These are phyloP conservation scores for Sussaba pulchella DNA, from an alignment of 2,888 invertebrate genomes.

Conservation along the genomic window DNA sequence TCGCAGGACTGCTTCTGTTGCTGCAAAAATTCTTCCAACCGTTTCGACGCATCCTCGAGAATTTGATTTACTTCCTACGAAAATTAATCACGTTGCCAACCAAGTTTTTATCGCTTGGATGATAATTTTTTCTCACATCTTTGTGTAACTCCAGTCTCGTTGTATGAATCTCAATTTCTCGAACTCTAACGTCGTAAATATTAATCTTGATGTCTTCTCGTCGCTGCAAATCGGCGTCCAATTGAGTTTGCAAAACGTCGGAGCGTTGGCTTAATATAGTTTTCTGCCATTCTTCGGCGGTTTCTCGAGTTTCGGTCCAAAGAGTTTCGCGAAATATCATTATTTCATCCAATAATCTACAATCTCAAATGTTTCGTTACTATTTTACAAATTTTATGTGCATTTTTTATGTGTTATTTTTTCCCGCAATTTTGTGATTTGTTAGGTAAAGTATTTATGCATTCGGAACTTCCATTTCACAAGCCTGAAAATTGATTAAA, in stretches of 20 bases:
- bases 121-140: conserved; percentile 52
- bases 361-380: background rate
- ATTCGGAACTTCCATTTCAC: no score
- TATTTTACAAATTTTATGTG: background rate
- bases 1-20: conserved; percentile 39
- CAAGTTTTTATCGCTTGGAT: background rate
- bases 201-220: conserved; percentile 53
- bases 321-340: conserved; percentile 45
- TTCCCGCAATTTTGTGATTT: no score
- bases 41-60: conserved; percentile 32
- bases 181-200: conserved; percentile 59
- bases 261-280: conserved; percentile 45
- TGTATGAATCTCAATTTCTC: conserved; percentile 65
- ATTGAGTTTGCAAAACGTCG: conserved; percentile 45
- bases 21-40: conserved; percentile 52
- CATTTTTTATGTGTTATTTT: no score
- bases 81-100: background rate
- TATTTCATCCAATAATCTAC: conserved; percentile 64
- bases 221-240: conserved; percentile 50
- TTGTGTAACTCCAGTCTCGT: conserved; percentile 65
- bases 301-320: conserved; percentile 48
- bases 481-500: no score
- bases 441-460: no score
- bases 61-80: conserved; percentile 53
- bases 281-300: conserved; percentile 61